A percentile compares a stretch with the other conserved stretches of the same genome.
Evolutionary conservation across 64 coral and sea anemone species (phyloP).

Genomic region (Pachyseris speciosa): DNA sequence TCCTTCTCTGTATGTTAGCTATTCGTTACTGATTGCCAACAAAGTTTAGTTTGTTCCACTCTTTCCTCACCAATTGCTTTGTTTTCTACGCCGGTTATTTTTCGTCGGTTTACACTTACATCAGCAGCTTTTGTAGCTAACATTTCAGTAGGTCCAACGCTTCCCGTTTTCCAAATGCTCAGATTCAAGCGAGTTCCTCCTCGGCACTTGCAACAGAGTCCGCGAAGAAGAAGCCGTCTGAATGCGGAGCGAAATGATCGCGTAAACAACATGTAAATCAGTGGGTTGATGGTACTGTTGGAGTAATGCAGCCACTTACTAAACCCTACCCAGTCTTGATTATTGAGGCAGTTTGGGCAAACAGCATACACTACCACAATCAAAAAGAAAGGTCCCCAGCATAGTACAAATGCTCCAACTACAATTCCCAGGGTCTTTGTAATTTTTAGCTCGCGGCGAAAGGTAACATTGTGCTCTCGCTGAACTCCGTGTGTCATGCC

Average conservation of each 20-base stretch:
- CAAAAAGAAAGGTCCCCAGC: slow-evolving; percentile 85
- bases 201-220: not conserved
- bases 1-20: no score
- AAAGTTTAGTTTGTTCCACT: no score
- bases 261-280: slow-evolving; percentile 83
- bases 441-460: slow-evolving; percentile 80
- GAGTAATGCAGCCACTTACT: slow-evolving; percentile 92
- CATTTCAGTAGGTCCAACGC: not conserved
- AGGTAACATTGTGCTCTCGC: slow-evolving; percentile 43
- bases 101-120: no score
- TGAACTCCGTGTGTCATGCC: slow-evolving; percentile 62
- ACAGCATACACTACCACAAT: slow-evolving; percentile 67
- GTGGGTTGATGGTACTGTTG: slow-evolving; percentile 79
- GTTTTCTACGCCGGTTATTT: no score
- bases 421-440: slow-evolving; percentile 84
- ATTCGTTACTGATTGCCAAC: no score
- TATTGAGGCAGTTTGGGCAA: slow-evolving; percentile 30
- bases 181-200: not conserved
- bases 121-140: no score
- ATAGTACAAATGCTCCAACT: slow-evolving; percentile 79
- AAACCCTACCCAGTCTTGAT: not conserved
- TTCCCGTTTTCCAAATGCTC: not conserved
- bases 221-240: slow-evolving; percentile 26
- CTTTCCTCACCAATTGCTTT: no score
- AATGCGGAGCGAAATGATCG: slow-evolving; percentile 74